Evolutionary conservation across 2,797 vertebrate genomes (phyloP), one percentile per base, ranked within the genome.

Genomic region (Pitangus sulphuratus): DNA sequence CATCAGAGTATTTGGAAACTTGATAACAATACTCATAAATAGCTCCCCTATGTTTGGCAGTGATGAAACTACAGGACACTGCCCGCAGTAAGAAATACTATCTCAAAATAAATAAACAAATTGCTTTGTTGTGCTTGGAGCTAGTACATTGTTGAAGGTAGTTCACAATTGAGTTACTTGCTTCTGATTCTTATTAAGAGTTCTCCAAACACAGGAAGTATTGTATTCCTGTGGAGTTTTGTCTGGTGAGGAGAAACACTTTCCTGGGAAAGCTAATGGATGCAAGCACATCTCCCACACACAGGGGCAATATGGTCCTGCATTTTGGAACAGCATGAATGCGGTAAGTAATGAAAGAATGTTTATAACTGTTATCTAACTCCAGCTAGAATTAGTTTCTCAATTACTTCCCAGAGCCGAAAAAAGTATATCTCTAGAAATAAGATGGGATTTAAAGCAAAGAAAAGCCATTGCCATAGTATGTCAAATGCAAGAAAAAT

Each of bases 401-500:
- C 71, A 64, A 15, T 70, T 14, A 1, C 22, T 64, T 91, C 10
- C 51, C 44, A 64, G 39, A 87, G 44, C 45, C 61, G n/a, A 80
- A 85, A 77, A 76, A 87, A 58, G 21, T 14, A 6, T 33, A 11
- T 28, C 31, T 57, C 68, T 77, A 84, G 57, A 92, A 93, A 89
- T 45, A 64, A 3, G 87, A 61, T 22, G 19, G 53, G 39, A 91
- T 89, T 84, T 89, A 94, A 94, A 83, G 89, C 24, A 88, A 91
- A 81, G 75, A 93, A 92, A 30, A 76, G 47, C 8, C 44, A 87
- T 57, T 7, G 0, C 12, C 53, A 64, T 3, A 85, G 37, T 13
- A 72, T 76, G 61, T 74, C 89, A 94, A 93, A 89, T 57, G 47
- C 39, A 76, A 89, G 75, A 95, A 97, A 91, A 95, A 95, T 87